These are phyloP conservation scores for Callorhinus ursinus DNA, from an alignment of 2,113 vertebrate genomes.

Conservation along the genomic window DNA sequence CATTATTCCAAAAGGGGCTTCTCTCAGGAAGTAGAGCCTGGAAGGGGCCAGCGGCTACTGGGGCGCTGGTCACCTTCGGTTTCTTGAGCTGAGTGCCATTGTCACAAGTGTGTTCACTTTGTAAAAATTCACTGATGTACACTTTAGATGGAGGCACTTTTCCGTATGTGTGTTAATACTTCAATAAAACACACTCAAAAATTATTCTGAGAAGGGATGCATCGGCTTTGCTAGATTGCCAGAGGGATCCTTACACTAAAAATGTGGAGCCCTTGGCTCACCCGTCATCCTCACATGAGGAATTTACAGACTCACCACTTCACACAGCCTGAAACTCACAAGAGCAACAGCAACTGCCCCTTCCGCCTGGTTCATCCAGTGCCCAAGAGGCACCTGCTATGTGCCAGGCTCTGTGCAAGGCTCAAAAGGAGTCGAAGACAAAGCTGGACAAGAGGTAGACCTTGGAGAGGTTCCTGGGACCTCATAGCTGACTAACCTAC, in stretches of 20 bases:
- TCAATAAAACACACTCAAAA: neutral
- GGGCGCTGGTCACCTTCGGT: neutral
- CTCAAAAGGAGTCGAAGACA: neutral
- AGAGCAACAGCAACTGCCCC: neutral
- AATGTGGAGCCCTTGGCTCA: too few species aligned
- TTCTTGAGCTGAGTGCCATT: neutral
- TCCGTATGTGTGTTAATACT: neutral
- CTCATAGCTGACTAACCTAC: neutral
- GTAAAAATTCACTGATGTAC: neutral
- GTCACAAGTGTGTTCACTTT: neutral
- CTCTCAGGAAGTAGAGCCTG: neutral
- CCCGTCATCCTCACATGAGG: fast-evolving
- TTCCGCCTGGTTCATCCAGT: neutral
- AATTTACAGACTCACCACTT: neutral
- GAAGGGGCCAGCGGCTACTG: too few species aligned
- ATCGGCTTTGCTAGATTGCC: neutral
- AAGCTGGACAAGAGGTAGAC: neutral
- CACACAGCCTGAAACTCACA: neutral
- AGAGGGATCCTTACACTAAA: neutral
- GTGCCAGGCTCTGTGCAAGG: neutral
- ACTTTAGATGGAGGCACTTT: neutral
- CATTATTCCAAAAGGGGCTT: too few species aligned
- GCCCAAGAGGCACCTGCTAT: neutral
- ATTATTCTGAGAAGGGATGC: neutral
- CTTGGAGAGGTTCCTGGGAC: neutral